A percentile compares a stretch with the other conserved stretches of the same genome.
Conservation (phyloP, 2,888 invertebrate genomes). For the Bellardia pandia region DNA sequence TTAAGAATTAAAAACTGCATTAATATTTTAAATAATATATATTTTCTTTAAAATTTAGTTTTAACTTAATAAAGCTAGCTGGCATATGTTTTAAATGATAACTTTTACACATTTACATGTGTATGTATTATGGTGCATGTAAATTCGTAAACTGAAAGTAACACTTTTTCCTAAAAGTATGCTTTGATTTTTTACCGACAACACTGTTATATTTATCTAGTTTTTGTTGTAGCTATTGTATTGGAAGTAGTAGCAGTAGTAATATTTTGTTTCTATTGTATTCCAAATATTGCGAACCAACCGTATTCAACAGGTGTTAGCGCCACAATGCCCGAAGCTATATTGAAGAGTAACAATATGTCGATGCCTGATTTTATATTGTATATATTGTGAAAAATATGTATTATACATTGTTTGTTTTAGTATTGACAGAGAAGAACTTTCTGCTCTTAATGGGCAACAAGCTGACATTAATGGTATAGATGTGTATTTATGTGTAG, state of each 20-base stretch:
- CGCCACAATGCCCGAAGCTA: slow-evolving; percentile 79
- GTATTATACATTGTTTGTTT: slow-evolving; percentile 39
- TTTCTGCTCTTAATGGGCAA: slow-evolving; percentile 58
- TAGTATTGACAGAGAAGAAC: slow-evolving; percentile 35
- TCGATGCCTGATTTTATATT: slow-evolving; percentile 77
- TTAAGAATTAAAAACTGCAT: background rate
- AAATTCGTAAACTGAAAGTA: slow-evolving; percentile 14
- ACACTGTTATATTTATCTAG: slow-evolving; percentile 4
- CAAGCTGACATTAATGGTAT: slow-evolving; percentile 59
- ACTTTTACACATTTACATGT: slow-evolving; percentile 19
- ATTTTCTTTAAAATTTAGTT: background rate
- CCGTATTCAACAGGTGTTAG: slow-evolving; percentile 82
- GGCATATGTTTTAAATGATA: slow-evolving; percentile 41
- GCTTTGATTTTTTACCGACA: slow-evolving; percentile 31
- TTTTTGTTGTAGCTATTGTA: background rate
- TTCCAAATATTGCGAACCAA: slow-evolving; percentile 47
- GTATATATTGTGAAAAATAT: slow-evolving; percentile 20
- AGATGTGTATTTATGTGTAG: background rate
- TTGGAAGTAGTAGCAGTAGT: background rate
- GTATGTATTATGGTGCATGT: too few relatives aligned
- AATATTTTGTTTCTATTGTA: slow-evolving; percentile 28
- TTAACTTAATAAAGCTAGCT: slow-evolving; percentile 26
- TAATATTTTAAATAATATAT: background rate
- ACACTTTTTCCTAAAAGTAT: slow-evolving; percentile 49
- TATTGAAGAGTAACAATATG: slow-evolving; percentile 82